Percentiles rank a stretch among this genome's conserved stretches.
These are phyloP conservation scores for Heliconius erato DNA, from an alignment of 2,888 invertebrate genomes.

Conservation along the genomic window DNA sequence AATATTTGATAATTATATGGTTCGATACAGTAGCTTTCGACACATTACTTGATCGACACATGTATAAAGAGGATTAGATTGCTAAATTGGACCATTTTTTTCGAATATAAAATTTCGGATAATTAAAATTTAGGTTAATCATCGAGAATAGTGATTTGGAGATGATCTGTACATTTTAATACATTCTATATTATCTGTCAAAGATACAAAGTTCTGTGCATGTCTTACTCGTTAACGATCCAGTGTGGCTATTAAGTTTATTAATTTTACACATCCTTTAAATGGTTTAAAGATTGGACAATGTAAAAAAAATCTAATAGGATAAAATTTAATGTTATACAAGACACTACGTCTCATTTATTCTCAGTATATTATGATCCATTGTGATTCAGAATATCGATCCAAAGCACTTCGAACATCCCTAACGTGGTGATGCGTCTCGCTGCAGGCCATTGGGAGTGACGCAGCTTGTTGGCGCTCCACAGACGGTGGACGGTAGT, in stretches of 20 bases:
- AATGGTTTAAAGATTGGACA: no score
- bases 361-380: background rate
- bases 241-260: no score
- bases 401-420: background rate
- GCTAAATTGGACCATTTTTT: background rate
- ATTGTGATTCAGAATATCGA: background rate
- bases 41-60: background rate
- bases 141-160: no score
- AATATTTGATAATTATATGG: background rate
- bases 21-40: background rate
- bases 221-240: background rate
- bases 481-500: background rate
- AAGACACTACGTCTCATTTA: no score
- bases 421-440: conserved; percentile 55
- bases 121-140: no score
- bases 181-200: background rate
- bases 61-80: background rate
- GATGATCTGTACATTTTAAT: background rate
- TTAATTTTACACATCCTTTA: no score
- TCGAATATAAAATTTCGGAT: background rate
- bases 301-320: no score
- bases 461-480: conserved; percentile 68
- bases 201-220: background rate
- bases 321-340: no score
- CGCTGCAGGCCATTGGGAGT: conserved; percentile 60